Percentiles rank a stretch among this genome's conserved stretches.
Evolutionary conservation across 1,140 invertebrate genomes (phyloP).

Genomic region (Diprion similis): DNA sequence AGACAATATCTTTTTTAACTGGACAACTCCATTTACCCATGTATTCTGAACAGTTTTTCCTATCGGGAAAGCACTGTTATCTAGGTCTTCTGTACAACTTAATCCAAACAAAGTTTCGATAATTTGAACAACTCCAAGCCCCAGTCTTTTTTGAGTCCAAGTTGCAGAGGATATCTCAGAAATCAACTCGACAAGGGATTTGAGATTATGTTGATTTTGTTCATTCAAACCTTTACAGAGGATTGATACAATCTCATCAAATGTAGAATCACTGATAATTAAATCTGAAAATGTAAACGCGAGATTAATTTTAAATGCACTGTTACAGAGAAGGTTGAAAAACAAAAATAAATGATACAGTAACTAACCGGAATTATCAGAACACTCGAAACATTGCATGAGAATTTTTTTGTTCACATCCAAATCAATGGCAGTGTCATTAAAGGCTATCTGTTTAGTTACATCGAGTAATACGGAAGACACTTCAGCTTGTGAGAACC

Average conservation of each 20-base stretch:
- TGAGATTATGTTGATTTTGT: slow-evolving; percentile 24
- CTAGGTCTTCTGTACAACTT: slow-evolving; percentile 26
- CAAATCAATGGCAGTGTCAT: slow-evolving; percentile 26
- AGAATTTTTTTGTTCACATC: slow-evolving; percentile 39
- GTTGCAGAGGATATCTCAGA: slow-evolving; percentile 37
- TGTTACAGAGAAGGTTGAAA: neutral
- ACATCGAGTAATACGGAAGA: slow-evolving; percentile 33
- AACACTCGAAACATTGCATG: slow-evolving; percentile 39
- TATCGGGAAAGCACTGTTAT: slow-evolving; percentile 15
- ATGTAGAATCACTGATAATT: slow-evolving; percentile 60
- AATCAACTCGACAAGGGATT: slow-evolving; percentile 36
- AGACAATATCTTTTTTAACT: slow-evolving; percentile 27
- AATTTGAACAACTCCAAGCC: slow-evolving; percentile 36
- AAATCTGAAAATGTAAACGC: slow-evolving; percentile 50
- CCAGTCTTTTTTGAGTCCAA: slow-evolving; percentile 36
- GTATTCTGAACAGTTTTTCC: slow-evolving; percentile 25
- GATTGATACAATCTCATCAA: slow-evolving; percentile 59
- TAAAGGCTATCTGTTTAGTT: slow-evolving; percentile 27
- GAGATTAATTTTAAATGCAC: slow-evolving; percentile 14
- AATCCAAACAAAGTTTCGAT: slow-evolving; percentile 45
- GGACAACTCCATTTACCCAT: slow-evolving; percentile 34
- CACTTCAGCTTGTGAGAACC: slow-evolving; percentile 47
- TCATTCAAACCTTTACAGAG: slow-evolving; percentile 40
- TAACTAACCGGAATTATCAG: slow-evolving; percentile 38
- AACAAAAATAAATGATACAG: slow-evolving; percentile 21